Evolutionary conservation across 2,113 vertebrate genomes (phyloP).

Genomic region (Megaceryle maxima): DNA sequence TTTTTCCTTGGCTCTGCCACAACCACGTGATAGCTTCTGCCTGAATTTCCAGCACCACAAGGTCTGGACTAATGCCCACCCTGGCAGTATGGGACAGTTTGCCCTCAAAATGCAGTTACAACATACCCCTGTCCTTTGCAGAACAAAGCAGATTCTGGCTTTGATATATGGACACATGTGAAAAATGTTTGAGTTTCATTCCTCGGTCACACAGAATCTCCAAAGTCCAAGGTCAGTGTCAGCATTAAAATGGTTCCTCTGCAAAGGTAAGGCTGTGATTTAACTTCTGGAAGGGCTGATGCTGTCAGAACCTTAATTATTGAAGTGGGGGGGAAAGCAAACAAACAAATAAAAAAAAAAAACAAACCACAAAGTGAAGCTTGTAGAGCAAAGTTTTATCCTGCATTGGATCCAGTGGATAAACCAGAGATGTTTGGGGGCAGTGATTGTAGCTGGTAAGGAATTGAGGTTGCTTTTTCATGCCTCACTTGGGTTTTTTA

Average conservation of each 20-base stretch:
- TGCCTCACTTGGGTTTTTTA: background rate
- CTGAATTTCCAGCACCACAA: background rate
- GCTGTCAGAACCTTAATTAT: background rate
- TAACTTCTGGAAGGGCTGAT: background rate
- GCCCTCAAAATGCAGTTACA: background rate
- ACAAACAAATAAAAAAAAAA: background rate
- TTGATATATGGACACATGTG: background rate
- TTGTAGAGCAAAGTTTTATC: background rate
- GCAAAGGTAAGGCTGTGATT: background rate
- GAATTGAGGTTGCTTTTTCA: background rate
- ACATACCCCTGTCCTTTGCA: background rate
- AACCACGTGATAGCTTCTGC: background rate
- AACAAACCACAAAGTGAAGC: background rate
- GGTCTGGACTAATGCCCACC: background rate
- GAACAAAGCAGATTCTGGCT: background rate
- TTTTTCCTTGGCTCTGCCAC: background rate
- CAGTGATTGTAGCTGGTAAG: background rate
- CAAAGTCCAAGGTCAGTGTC: background rate
- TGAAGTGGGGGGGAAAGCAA: background rate
- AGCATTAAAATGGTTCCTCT: background rate
- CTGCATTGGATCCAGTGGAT: background rate
- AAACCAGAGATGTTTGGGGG: background rate
- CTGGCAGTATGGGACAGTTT: background rate
- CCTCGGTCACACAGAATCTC: accelerated
- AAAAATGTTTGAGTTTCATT: background rate